These are phyloP conservation scores for Taurulus bubalis DNA, from an alignment of 2,113 vertebrate species.

Conservation along the genomic window DNA sequence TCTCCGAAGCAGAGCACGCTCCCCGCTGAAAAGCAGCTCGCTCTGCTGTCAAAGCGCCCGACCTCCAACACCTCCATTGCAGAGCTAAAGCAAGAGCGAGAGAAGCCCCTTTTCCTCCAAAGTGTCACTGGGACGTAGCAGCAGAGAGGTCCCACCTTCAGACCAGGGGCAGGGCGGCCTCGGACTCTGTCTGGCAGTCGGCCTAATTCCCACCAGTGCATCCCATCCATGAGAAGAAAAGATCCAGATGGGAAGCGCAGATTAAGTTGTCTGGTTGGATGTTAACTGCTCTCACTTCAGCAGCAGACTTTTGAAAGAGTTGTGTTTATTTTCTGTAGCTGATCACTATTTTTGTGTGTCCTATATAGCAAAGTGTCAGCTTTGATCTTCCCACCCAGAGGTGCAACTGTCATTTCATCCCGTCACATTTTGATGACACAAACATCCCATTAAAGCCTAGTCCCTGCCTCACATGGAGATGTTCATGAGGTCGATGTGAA, in stretches of 20 bases:
- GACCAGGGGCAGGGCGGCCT: conserved; percentile 10
- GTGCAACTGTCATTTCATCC: conserved; percentile 73
- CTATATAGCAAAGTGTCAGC: conserved; percentile 34
- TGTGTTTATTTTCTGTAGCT: conserved; percentile 57
- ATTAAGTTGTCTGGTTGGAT: conserved; percentile 3
- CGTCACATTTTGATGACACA: conserved; percentile 75
- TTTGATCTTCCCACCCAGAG: conserved; percentile 35
- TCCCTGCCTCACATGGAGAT: background rate
- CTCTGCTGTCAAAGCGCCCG: conserved; percentile 31
- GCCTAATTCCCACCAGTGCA: conserved; percentile 10
- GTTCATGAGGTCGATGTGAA: background rate
- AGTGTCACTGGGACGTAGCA: conserved; percentile 29
- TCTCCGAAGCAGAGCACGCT: conserved; percentile 12
- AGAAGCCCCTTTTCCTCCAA: conserved; percentile 45
- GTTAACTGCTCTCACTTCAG: conserved; percentile 10
- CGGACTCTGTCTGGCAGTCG: conserved; percentile 11
- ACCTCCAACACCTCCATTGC: conserved; percentile 31
- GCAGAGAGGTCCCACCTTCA: conserved; percentile 35
- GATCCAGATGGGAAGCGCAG: background rate
- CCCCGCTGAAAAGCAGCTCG: conserved; percentile 14
- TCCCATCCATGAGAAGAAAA: conserved; percentile 28
- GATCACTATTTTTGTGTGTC: conserved; percentile 44
- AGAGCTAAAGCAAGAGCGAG: conserved; percentile 17
- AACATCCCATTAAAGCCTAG: background rate
- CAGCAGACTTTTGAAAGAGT: conserved; percentile 27